Evolutionary conservation across 2,797 vertebrate species (phyloP).

Genomic region (Crenichthys baileyi): DNA sequence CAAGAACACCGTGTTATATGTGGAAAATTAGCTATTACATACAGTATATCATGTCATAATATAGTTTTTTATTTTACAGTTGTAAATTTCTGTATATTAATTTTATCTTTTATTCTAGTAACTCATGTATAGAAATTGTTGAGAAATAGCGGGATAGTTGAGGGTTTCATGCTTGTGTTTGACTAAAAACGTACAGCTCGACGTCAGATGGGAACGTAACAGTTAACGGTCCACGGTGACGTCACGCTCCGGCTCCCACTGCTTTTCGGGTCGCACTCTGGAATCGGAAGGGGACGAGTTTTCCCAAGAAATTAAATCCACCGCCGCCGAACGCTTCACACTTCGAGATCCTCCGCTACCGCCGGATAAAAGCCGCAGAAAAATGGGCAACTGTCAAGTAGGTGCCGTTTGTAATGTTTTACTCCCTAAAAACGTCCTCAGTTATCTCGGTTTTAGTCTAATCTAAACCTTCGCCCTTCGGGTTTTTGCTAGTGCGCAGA

Average conservation of each 20-base stretch:
- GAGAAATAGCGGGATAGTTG: background rate
- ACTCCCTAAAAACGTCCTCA: background rate
- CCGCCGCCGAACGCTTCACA: background rate
- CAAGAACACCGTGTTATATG: too few relatives aligned
- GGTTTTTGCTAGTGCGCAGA: background rate
- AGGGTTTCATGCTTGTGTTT: background rate
- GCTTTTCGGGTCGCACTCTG: conserved; percentile 22
- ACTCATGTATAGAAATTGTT: background rate
- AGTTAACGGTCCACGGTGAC: conserved; percentile 64
- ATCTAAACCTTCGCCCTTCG: background rate
- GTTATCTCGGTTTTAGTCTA: background rate
- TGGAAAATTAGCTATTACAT: too few relatives aligned
- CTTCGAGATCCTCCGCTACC: background rate
- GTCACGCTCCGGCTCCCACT: conserved; percentile 51
- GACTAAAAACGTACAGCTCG: background rate
- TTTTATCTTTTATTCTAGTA: background rate
- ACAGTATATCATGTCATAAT: background rate
- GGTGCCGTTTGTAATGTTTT: conserved; percentile 18
- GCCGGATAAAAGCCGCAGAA: conserved; percentile 3
- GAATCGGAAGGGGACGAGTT: conserved; percentile 3
- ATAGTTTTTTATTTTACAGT: background rate
- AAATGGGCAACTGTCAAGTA: conserved; percentile 83
- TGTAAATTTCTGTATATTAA: background rate
- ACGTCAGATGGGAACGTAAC: conserved; percentile 16
- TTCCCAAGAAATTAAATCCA: background rate